Evolutionary conservation across 2,113 vertebrate species (phyloP).

Genomic region (Spea multiplicata): DNA sequence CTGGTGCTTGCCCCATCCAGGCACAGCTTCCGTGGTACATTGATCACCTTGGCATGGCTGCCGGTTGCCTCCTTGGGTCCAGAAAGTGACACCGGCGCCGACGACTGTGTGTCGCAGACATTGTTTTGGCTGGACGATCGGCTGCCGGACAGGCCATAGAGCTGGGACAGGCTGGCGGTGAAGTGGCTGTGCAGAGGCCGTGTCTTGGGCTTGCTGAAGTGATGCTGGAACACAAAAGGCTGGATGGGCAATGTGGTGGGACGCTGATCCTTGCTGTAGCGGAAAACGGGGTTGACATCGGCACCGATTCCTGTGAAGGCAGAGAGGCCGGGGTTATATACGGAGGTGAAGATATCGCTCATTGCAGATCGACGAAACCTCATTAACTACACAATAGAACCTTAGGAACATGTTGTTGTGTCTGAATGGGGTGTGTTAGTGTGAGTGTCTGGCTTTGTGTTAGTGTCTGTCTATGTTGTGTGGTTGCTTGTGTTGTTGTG

Average conservation of each 20-base stretch:
- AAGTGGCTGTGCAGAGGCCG: constrained; percentile 80
- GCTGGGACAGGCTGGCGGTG: constrained; percentile 73
- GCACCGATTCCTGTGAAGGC: constrained; percentile 68
- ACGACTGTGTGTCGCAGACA: constrained; percentile 52
- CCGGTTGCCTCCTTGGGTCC: background rate
- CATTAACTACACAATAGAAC: too few species aligned
- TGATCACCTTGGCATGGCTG: background rate
- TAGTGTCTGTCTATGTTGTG: too few species aligned
- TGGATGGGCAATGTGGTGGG: constrained; percentile 95
- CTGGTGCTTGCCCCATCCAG: constrained; percentile 48
- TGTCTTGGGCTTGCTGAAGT: constrained; percentile 80
- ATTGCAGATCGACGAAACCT: too few species aligned
- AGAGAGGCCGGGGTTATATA: background rate
- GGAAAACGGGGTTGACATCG: constrained; percentile 74
- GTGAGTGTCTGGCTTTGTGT: too few species aligned
- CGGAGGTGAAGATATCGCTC: too few species aligned
- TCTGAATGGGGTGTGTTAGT: too few species aligned
- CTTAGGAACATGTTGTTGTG: too few species aligned
- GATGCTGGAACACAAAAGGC: constrained; percentile 96
- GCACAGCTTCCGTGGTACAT: constrained; percentile 35
- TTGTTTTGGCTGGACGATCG: constrained; percentile 58
- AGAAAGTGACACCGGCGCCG: constrained; percentile 34
- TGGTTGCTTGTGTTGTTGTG: too few species aligned
- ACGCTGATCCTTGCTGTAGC: constrained; percentile 94
- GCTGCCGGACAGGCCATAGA: constrained; percentile 72